Conservation (phyloP, 2,797 vertebrate species). For the Gila robusta region DNA sequence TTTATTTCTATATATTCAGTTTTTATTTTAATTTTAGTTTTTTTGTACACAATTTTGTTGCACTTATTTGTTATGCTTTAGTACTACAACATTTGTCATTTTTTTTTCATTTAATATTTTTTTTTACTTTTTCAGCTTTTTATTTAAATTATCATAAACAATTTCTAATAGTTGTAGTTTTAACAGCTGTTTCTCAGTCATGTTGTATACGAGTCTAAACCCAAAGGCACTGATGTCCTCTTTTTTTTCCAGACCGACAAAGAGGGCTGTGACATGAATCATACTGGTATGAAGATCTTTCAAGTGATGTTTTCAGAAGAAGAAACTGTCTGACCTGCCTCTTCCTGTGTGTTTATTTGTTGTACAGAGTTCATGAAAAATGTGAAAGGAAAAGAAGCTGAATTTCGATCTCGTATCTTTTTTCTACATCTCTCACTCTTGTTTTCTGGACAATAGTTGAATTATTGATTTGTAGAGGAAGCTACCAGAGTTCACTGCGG, state of each 20-base stretch:
- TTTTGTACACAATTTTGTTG: too few species aligned
- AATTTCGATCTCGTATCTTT: slow-evolving; percentile 7
- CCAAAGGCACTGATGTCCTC: neutral
- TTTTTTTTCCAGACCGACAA: neutral
- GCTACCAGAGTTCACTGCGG: neutral
- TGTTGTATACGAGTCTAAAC: neutral
- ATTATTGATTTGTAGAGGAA: slow-evolving; percentile 55
- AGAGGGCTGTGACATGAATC: neutral
- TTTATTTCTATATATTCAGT: too few species aligned
- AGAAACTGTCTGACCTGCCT: neutral
- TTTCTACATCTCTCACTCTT: slow-evolving; percentile 1
- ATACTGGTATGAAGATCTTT: neutral
- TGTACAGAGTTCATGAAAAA: neutral
- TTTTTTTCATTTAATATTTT: neutral
- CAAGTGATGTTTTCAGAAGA: neutral
- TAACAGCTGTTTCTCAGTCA: neutral
- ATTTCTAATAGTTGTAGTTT: neutral
- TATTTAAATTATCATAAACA: neutral
- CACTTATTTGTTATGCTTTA: neutral
- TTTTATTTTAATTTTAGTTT: too few species aligned
- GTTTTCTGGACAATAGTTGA: slow-evolving; percentile 25
- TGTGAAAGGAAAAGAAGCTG: slow-evolving; percentile 10
- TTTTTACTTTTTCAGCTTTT: neutral
- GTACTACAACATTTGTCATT: neutral
- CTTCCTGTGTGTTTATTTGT: neutral